Evolutionary conservation across 2,113 vertebrate species (phyloP).

Genomic region (Synchiropus splendidus): DNA sequence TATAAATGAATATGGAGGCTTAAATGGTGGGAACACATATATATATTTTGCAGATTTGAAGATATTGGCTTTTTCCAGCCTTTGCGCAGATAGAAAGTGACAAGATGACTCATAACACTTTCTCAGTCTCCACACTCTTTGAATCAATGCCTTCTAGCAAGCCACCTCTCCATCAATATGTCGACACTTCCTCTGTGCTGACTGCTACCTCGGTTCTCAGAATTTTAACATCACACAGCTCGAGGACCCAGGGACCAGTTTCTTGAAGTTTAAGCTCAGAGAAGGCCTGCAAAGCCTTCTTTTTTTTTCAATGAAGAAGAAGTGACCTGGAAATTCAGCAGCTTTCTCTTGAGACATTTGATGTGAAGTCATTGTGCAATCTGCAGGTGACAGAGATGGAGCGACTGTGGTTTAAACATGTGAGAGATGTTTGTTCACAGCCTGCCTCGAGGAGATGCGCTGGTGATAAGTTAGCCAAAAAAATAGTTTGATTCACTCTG

Average conservation of each 20-base stretch:
- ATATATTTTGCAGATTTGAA: background rate
- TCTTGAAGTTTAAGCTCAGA: slow-evolving; percentile 28
- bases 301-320: background rate
- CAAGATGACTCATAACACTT: slow-evolving; percentile 38
- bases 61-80: background rate
- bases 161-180: slow-evolving; percentile 24
- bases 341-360: slow-evolving; percentile 59
- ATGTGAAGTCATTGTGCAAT: slow-evolving; percentile 54
- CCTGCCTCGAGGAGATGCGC: slow-evolving; percentile 42
- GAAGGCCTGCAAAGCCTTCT: slow-evolving; percentile 27
- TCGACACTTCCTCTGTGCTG: slow-evolving; percentile 29
- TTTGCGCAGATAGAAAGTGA: slow-evolving; percentile 22
- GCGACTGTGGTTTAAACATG: slow-evolving; percentile 59
- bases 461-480: slow-evolving; percentile 58
- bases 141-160: slow-evolving; percentile 38
- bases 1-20: no score
- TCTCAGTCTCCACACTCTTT: slow-evolving; percentile 37
- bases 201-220: slow-evolving; percentile 24
- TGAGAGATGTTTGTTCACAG: slow-evolving; percentile 67
- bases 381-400: slow-evolving; percentile 56
- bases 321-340: slow-evolving; percentile 43
- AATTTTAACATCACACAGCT: slow-evolving; percentile 34
- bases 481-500: slow-evolving; percentile 57
- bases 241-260: slow-evolving; percentile 18
- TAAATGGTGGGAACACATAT: background rate